These are phyloP conservation scores for Hylaeus anthracinus DNA, from an alignment of 1,140 invertebrate species.

Conservation along the genomic window DNA sequence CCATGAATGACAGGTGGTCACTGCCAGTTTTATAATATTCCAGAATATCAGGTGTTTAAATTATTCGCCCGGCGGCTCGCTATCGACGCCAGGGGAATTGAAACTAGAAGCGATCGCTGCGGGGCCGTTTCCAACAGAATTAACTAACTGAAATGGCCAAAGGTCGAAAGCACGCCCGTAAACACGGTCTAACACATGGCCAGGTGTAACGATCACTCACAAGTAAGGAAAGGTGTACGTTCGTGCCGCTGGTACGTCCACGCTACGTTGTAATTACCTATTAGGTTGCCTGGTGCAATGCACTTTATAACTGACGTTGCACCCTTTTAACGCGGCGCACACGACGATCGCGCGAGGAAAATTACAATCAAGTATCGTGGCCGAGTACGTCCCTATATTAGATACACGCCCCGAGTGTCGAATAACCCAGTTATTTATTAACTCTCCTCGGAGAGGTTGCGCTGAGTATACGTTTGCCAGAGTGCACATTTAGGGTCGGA, in stretches of 20 bases:
- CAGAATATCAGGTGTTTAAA: too few relatives aligned
- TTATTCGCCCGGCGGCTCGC: not conserved
- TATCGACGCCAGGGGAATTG: not conserved
- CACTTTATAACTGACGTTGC: constrained; percentile 46
- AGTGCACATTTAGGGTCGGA: not conserved
- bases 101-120: not conserved
- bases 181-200: not conserved
- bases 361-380: constrained; percentile 53
- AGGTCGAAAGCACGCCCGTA: not conserved
- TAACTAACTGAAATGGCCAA: constrained; percentile 15
- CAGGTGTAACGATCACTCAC: not conserved
- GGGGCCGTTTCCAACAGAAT: not conserved
- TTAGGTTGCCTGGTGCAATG: constrained; percentile 45
- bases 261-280: constrained; percentile 52
- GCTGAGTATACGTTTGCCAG: not conserved
- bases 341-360: constrained; percentile 35
- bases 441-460: constrained; percentile 10
- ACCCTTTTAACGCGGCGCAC: constrained; percentile 51
- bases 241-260: constrained; percentile 14
- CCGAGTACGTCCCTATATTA: constrained; percentile 1
- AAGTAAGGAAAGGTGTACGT: constrained; percentile 23
- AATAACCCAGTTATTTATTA: constrained; percentile 54
- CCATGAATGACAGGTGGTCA: too few relatives aligned
- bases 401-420: not conserved
- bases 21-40: too few relatives aligned